Evolutionary conservation across 2,113 vertebrate genomes (phyloP).

Genomic region (Mobula hypostoma): DNA sequence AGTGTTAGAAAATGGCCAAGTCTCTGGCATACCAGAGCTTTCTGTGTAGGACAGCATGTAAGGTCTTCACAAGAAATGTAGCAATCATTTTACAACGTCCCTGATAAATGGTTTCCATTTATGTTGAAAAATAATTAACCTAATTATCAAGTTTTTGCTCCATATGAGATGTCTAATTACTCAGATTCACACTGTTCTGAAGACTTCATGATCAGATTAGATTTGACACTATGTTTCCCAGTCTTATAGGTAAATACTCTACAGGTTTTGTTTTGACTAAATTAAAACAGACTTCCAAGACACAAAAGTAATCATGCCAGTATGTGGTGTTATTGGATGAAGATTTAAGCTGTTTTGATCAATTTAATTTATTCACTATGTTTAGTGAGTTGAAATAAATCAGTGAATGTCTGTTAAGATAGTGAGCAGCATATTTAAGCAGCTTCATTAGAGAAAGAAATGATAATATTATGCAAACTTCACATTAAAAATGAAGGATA

Average conservation of each 20-base stretch:
- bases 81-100: no score
- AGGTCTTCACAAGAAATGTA: background rate
- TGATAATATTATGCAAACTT: no score
- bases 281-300: background rate
- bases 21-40: background rate
- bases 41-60: background rate
- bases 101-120: background rate
- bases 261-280: background rate
- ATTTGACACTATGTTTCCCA: background rate
- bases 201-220: background rate
- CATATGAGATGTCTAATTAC: background rate
- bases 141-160: background rate
- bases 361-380: background rate
- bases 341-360: background rate
- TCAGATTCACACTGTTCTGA: background rate
- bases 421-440: background rate
- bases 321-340: background rate
- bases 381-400: background rate
- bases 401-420: background rate
- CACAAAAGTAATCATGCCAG: background rate
- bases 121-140: background rate
- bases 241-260: background rate
- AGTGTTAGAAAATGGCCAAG: background rate
- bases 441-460: no score
- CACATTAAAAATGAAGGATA: no score